Evolutionary conservation across 92 coral and sea anemone species (phyloP).

Genomic region (Zoanthus solanderi): DNA sequence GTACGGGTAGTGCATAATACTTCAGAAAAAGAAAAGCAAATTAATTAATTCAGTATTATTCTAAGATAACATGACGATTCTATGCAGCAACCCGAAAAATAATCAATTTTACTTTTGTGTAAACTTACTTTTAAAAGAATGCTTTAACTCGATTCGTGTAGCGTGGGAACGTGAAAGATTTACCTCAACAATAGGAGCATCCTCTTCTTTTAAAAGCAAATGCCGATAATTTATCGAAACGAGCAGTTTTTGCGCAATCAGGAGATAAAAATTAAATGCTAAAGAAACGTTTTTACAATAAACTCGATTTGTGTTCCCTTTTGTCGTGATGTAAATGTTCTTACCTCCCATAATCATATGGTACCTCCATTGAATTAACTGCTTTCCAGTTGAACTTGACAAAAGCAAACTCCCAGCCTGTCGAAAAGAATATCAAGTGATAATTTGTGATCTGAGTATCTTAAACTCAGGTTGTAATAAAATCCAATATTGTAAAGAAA

Average conservation of each 20-base stretch:
- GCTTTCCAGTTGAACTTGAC: conserved; percentile 80
- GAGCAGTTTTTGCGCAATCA: neutral
- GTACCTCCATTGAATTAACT: conserved; percentile 75
- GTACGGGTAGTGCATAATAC: conserved; percentile 94
- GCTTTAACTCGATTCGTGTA: neutral
- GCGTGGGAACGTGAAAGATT: neutral
- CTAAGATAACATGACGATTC: neutral
- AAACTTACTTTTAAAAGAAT: neutral
- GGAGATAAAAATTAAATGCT: too few relatives aligned
- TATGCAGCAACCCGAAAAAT: neutral
- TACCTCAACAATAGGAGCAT: neutral
- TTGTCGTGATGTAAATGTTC: neutral
- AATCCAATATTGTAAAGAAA: too few relatives aligned
- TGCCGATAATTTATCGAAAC: neutral
- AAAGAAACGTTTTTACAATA: neutral
- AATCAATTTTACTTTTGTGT: neutral
- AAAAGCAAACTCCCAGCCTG: conserved; percentile 92
- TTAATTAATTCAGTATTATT: neutral
- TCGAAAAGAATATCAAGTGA: neutral
- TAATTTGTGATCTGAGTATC: neutral
- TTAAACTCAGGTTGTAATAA: too few relatives aligned
- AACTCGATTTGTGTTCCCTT: neutral
- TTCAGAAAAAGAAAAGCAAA: neutral
- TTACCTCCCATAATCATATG: conserved; percentile 81
- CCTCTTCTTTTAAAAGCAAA: neutral